These are phyloP conservation scores for Falco punctatus DNA, from an alignment of 2,113 vertebrate genomes.

Conservation along the genomic window DNA sequence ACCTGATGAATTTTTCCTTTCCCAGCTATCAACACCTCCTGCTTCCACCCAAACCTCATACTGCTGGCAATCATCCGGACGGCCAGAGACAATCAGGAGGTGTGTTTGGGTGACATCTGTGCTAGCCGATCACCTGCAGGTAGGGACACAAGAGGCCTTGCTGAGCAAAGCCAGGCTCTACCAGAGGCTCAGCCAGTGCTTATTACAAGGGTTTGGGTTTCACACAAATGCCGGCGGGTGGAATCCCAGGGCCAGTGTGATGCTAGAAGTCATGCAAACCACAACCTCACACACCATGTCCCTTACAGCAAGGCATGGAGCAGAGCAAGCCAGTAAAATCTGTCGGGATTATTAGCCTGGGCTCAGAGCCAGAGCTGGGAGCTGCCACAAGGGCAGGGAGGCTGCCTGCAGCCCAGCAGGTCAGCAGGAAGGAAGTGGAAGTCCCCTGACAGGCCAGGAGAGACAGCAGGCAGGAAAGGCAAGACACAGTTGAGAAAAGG, in stretches of 20 bases:
- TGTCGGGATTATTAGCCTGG: slow-evolving; percentile 35
- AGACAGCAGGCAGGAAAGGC: slow-evolving; percentile 24
- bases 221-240: neutral
- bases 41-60: neutral
- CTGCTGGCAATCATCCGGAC: neutral
- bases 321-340: slow-evolving; percentile 30
- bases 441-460: slow-evolving; percentile 15
- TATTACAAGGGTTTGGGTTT: neutral
- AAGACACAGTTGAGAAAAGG: slow-evolving; percentile 17
- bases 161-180: neutral
- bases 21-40: slow-evolving; percentile 46
- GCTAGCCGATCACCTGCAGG: neutral
- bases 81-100: neutral
- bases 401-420: slow-evolving; percentile 29
- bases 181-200: neutral
- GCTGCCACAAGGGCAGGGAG: slow-evolving; percentile 30
- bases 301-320: neutral
- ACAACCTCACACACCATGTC: neutral
- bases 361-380: slow-evolving; percentile 39
- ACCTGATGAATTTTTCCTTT: slow-evolving; percentile 26
- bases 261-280: neutral
- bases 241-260: neutral
- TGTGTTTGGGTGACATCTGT: neutral
- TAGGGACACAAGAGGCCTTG: neutral
- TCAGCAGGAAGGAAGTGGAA: slow-evolving; percentile 43